Base-by-base conservation (phyloP, 2,888 invertebrate species). In the Sacculina carcini region DNA sequence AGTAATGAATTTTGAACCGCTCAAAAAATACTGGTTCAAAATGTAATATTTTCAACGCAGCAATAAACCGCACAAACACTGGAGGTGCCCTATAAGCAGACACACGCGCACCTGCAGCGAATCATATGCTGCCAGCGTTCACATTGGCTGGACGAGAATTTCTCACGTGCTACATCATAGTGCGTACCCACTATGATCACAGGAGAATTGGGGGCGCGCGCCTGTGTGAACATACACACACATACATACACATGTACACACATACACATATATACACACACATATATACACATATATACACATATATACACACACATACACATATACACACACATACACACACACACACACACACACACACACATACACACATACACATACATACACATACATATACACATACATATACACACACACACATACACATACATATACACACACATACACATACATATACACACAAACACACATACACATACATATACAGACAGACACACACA, bases 171-270 rank as follows among this genome's bases (percentile, higher is more conserved):
- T 52, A 82, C 74, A 65, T 98, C 98, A 60, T 85, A 85, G 67
- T 96, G 90, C 0, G 96, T 96, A 0, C 92, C 96, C 10, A 96
- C 82, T 62, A 96, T 87, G 46, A 96, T 77, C 4, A 92, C 92
- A 0, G 92, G 89, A 0, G 94, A 84, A 62, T 92, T 92, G 0
- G 94, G 94, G 1, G 94, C 94, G 59, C 94, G 73, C 1, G 86
- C 84, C 71, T 83, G 76, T 32, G 47, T 23, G 2, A 16, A n/a
- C 23, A 26, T 44, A 29, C 6, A 46, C 21, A 29, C 3, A 3
- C 16, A 19, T 53, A 51, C 26, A 54, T 16, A 42, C 21, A 29
- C 59, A 69, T 69, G 50, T 21, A 56, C 48, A 36, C 21, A 55
- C 24, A 21, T 50, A 53, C 19, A 54, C 21, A 54, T 24, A 52